Conservation (phyloP, 2,888 invertebrate genomes). For the Caenorhabditis plicata region DNA sequence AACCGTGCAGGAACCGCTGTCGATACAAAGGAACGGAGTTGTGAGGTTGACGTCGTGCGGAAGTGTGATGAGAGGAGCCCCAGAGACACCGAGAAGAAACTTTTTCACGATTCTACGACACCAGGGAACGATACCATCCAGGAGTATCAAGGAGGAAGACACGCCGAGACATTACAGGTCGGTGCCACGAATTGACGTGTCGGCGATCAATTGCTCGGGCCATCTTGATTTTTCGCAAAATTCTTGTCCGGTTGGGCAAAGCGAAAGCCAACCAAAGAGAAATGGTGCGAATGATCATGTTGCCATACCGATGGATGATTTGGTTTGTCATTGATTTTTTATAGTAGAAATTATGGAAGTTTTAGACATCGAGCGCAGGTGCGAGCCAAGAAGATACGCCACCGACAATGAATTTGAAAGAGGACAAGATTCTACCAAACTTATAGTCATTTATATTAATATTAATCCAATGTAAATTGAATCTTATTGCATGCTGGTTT, state of each 20-base stretch:
- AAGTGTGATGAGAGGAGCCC: neutral
- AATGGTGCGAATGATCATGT: slow-evolving; percentile 11
- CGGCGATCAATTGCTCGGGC: slow-evolving; percentile 31
- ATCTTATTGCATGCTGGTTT: neutral
- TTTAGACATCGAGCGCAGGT: too few relatives aligned
- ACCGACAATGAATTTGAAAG: too few relatives aligned
- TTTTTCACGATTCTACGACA: slow-evolving; percentile 21
- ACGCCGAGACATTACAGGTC: slow-evolving; percentile 32
- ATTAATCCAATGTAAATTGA: too few relatives aligned
- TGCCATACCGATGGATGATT: slow-evolving; percentile 20
- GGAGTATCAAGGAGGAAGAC: slow-evolving; percentile 26
- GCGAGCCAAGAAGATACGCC: too few relatives aligned
- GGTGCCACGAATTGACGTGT: slow-evolving; percentile 32
- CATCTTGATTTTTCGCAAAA: slow-evolving; percentile 29
- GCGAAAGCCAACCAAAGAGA: slow-evolving; percentile 16
- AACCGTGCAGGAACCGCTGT: slow-evolving; percentile 6
- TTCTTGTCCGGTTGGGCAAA: slow-evolving; percentile 5
- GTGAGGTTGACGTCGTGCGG: neutral
- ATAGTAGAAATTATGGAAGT: too few relatives aligned
- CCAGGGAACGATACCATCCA: slow-evolving; percentile 33
- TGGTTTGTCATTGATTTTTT: too few relatives aligned
- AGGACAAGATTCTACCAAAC: too few relatives aligned
- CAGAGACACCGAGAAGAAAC: slow-evolving; percentile 10
- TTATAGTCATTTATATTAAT: too few relatives aligned
- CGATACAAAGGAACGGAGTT: too few relatives aligned